Evolutionary conservation across 2,113 vertebrate species (phyloP).

Genomic region (Pollachius pollachius): DNA sequence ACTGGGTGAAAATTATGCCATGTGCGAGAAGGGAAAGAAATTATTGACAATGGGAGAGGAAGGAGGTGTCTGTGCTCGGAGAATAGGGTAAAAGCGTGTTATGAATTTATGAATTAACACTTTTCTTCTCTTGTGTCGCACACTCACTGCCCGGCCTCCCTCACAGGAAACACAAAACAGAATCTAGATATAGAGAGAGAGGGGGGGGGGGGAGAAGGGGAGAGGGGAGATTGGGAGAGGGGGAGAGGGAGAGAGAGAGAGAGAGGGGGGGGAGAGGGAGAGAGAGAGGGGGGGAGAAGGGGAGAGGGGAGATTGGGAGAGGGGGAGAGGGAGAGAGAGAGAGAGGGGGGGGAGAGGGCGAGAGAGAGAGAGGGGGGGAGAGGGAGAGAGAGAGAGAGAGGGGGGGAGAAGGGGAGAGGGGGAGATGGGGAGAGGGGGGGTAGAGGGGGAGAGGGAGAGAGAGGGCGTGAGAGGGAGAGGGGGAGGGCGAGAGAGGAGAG

Average conservation of each 20-base stretch:
- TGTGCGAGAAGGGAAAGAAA: slow-evolving; percentile 44
- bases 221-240: no score
- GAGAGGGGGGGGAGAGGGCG: not conserved
- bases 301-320: no score
- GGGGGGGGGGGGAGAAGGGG: no score
- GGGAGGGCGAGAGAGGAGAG: slow-evolving; percentile 10
- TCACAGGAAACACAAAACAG: slow-evolving; percentile 37
- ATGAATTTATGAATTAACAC: slow-evolving; percentile 62
- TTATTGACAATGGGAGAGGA: slow-evolving; percentile 62
- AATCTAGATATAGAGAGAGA: not conserved
- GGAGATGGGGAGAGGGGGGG: not conserved
- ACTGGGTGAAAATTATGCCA: slow-evolving; percentile 37
- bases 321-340: not conserved
- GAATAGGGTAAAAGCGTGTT: slow-evolving; percentile 75
- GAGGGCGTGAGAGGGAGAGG: not conserved
- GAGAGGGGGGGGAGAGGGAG: not conserved
- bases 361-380: not conserved
- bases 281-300: not conserved
- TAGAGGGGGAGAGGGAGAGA: not conserved
- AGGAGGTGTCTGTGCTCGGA: slow-evolving; percentile 56
- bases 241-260: not conserved
- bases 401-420: not conserved
- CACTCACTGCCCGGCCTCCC: slow-evolving; percentile 46
- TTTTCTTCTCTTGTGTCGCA: slow-evolving; percentile 41
- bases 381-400: not conserved